A percentile compares a stretch with the other conserved stretches of the same genome.
Evolutionary conservation across 1,140 invertebrate genomes (phyloP).

Genomic region (Micrasema longulum): DNA sequence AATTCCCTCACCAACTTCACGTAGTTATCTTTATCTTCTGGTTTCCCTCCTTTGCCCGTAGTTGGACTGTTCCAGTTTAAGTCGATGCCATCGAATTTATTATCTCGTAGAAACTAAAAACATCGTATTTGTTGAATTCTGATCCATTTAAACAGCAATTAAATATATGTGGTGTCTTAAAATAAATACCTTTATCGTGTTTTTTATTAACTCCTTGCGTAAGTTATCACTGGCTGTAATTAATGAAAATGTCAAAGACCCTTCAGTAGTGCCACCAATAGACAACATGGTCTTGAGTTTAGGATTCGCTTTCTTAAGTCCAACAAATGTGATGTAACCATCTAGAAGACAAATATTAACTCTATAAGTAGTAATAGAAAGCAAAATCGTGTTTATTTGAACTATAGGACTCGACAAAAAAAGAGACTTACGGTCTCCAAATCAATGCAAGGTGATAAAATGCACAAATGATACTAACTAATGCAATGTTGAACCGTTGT

Average conservation of each 20-base stretch:
- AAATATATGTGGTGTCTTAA: neutral
- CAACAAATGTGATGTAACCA: slow-evolving; percentile 64
- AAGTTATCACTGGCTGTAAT: neutral
- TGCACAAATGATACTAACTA: too few relatives aligned
- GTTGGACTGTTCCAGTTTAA: neutral
- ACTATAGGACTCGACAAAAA: too few relatives aligned
- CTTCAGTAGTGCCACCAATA: slow-evolving; percentile 8
- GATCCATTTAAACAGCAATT: too few relatives aligned
- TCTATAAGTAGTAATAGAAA: too few relatives aligned
- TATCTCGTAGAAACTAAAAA: slow-evolving; percentile 68
- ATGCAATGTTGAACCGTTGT: too few relatives aligned
- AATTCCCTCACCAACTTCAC: slow-evolving; percentile 90
- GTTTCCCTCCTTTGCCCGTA: slow-evolving; percentile 85
- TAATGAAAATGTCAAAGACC: slow-evolving; percentile 77
- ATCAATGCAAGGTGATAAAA: too few relatives aligned
- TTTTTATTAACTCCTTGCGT: neutral
- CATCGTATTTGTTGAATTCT: slow-evolving; percentile 43
- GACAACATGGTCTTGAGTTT: slow-evolving; percentile 18
- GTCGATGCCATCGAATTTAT: slow-evolving; percentile 68
- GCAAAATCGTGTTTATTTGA: too few relatives aligned
- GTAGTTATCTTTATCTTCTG: slow-evolving; percentile 91
- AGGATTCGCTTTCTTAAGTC: slow-evolving; percentile 2
- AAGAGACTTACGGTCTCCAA: too few relatives aligned
- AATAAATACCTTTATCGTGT: slow-evolving; percentile 3
- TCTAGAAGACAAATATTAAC: too few relatives aligned